phyloP scores from a whole-genome alignment of 2,797 vertebrate species.

The Odontamblyopus lacepedii region DNA sequence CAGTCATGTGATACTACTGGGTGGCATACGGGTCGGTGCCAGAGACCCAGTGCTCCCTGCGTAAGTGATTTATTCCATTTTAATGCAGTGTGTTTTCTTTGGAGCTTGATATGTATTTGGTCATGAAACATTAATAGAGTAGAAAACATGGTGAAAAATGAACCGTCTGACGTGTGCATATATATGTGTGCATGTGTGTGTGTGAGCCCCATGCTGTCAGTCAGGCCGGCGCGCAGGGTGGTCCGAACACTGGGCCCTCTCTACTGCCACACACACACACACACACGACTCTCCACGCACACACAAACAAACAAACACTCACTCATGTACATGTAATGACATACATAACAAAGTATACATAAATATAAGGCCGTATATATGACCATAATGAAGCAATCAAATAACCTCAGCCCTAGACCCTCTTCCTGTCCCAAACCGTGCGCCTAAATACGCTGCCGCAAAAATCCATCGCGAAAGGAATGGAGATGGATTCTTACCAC shows the following conservation, averaged over 20 bases:
- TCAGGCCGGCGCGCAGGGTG: constrained; percentile 77
- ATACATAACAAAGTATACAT: constrained; percentile 76
- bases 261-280: constrained; percentile 55
- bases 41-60: constrained; percentile 41
- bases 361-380: constrained; percentile 72
- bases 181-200: constrained; percentile 46
- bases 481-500: constrained; percentile 53
- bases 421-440: constrained; percentile 68
- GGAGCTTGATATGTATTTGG: constrained; percentile 71
- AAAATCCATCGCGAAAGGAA: constrained; percentile 40
- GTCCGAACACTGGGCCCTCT: constrained; percentile 78
- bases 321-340: constrained; percentile 72
- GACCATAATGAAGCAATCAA: constrained; percentile 77
- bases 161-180: constrained; percentile 61
- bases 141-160: constrained; percentile 76
- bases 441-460: constrained; percentile 60
- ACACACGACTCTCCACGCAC: constrained; percentile 18
- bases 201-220: constrained; percentile 74
- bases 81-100: constrained; percentile 69
- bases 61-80: constrained; percentile 70
- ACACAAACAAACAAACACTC: constrained; percentile 74
- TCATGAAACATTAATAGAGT: constrained; percentile 77
- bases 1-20: constrained; percentile 44
- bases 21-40: constrained; percentile 36
- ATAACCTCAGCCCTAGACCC: constrained; percentile 73